A percentile compares a stretch with the other conserved stretches of the same genome.
phyloP scores from a whole-genome alignment of 2,797 vertebrate species.

The Cirrhinus mrigala region DNA sequence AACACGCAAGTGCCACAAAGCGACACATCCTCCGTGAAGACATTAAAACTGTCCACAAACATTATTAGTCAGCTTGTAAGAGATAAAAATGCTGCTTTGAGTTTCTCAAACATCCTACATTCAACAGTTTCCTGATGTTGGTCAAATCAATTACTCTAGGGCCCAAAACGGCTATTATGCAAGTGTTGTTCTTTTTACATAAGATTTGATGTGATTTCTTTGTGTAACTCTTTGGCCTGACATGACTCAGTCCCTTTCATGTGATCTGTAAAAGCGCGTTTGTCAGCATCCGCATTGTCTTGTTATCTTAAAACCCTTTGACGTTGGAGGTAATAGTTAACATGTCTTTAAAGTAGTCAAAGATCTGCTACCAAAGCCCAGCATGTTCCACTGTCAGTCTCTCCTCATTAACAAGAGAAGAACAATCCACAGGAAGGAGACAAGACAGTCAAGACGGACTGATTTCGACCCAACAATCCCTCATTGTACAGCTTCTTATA shows the following conservation, averaged over 20 bases:
- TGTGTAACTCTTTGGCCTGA: conserved; percentile 23
- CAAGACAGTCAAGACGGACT: conserved; percentile 41
- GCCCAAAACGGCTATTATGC: neutral
- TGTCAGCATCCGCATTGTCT: conserved; percentile 41
- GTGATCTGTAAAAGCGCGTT: conserved; percentile 48
- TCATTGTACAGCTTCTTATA: conserved; percentile 36
- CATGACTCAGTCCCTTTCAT: conserved; percentile 23
- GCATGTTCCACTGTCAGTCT: conserved; percentile 47
- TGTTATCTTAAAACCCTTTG: conserved; percentile 27
- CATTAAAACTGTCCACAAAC: neutral
- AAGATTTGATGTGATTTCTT: conserved; percentile 15
- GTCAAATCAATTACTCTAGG: neutral
- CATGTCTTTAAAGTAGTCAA: conserved; percentile 54
- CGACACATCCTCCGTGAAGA: neutral
- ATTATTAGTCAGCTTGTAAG: neutral
- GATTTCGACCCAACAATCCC: conserved; percentile 26
- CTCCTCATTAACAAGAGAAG: conserved; percentile 57
- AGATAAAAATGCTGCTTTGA: neutral
- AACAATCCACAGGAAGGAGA: conserved; percentile 63
- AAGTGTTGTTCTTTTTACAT: conserved; percentile 12
- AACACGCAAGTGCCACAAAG: neutral
- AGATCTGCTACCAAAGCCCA: conserved; percentile 38
- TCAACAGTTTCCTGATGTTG: neutral
- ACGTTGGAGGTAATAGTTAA: conserved; percentile 64
- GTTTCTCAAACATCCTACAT: conserved; percentile 27